Conservation (phyloP, 2,888 invertebrate genomes). For the Hylaea fasciaria region DNA sequence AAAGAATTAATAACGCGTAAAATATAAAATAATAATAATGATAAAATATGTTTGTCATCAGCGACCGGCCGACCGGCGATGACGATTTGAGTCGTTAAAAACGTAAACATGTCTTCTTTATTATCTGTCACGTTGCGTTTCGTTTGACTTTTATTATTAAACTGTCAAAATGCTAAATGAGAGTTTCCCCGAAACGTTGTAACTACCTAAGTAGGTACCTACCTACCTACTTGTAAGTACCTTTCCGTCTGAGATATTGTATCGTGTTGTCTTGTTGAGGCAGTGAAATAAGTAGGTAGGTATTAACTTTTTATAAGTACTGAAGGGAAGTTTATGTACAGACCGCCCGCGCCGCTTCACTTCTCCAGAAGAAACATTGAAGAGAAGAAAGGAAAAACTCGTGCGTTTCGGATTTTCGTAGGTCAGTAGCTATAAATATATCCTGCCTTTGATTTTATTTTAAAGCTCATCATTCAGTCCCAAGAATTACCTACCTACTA, state of each 20-base stretch:
- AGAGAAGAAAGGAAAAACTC: conserved; percentile 40
- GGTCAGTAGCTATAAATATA: no score
- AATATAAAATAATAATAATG: conserved; percentile 14
- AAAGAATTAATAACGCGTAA: conserved; percentile 17
- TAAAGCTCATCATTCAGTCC: conserved; percentile 24
- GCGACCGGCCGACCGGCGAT: conserved; percentile 10
- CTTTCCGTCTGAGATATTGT: conserved; percentile 48
- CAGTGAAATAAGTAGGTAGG: conserved; percentile 67
- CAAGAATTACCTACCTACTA: no score
- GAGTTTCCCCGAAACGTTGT: conserved; percentile 75
- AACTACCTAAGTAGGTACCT: no score
- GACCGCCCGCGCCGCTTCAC: conserved; percentile 62
- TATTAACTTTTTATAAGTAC: no score
- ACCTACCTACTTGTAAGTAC: conserved; percentile 38
- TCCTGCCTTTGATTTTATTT: conserved; percentile 1
- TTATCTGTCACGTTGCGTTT: conserved; percentile 27
- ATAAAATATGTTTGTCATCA: conserved; percentile 14
- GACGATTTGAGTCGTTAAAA: conserved; percentile 33
- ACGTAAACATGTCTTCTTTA: conserved; percentile 44
- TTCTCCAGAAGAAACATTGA: conserved; percentile 48
- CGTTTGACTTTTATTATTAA: conserved; percentile 64
- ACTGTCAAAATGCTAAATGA: conserved; percentile 69
- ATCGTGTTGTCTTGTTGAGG: no score
- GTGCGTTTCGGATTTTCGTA: conserved; percentile 6
- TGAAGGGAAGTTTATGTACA: no score